Percentiles rank a stretch among this genome's conserved stretches.
Evolutionary conservation across 2,888 invertebrate species (phyloP).

Genomic region (Lasioglossum zephyrum): DNA sequence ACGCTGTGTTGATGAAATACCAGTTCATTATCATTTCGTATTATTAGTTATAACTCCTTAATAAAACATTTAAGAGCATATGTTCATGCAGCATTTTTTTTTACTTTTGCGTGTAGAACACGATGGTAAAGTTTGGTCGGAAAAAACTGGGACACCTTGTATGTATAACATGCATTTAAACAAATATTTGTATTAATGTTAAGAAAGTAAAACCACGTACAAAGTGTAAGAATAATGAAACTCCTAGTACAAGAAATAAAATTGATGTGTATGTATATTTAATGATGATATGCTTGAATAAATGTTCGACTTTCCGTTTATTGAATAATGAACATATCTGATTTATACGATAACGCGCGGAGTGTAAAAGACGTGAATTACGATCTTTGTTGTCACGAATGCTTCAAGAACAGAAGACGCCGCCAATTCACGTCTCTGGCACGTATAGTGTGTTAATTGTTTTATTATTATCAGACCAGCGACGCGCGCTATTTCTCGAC

Average conservation of each 20-base stretch:
- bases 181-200: too few species aligned
- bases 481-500: neutral
- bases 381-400: neutral
- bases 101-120: too few species aligned
- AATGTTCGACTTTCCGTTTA: neutral
- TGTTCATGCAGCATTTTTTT: too few species aligned
- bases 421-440: neutral
- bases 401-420: slow-evolving; percentile 1
- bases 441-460: neutral
- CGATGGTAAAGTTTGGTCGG: too few species aligned
- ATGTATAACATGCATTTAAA: too few species aligned
- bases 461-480: neutral
- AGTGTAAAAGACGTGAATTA: neutral
- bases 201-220: neutral
- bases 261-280: neutral
- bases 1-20: too few species aligned
- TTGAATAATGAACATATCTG: neutral
- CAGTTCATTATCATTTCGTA: too few species aligned
- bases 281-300: neutral
- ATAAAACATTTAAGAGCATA: too few species aligned
- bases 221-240: neutral
- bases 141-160: too few species aligned
- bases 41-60: too few species aligned
- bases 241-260: neutral
- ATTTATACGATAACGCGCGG: neutral